A percentile compares a stretch with the other conserved stretches of the same genome.
Evolutionary conservation across 2,888 invertebrate species (phyloP).

Genomic region (Bellardia pandia): DNA sequence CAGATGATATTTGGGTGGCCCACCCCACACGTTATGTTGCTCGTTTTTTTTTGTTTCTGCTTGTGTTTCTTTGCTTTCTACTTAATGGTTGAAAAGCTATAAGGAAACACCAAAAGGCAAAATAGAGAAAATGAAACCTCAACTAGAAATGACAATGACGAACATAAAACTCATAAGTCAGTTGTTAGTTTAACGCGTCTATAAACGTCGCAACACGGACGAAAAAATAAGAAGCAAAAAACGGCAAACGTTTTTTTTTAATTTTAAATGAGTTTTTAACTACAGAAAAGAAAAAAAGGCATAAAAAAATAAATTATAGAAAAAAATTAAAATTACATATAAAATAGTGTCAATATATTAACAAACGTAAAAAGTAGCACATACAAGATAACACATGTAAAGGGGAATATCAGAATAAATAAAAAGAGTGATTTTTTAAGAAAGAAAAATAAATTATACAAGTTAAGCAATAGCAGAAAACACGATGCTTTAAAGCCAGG

Average conservation of each 20-base stretch:
- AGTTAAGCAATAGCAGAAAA: background rate
- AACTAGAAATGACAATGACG: constrained; percentile 60
- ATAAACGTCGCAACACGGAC: constrained; percentile 66
- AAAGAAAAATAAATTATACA: constrained; percentile 1
- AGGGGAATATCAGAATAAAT: background rate
- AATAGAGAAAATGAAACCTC: constrained; percentile 45
- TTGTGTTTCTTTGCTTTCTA: constrained; percentile 23
- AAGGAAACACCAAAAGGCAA: constrained; percentile 51
- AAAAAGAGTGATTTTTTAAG: background rate
- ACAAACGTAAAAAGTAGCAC: constrained; percentile 35
- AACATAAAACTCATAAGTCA: constrained; percentile 67
- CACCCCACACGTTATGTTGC: background rate
- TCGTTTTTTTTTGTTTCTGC: background rate
- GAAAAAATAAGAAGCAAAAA: constrained; percentile 13
- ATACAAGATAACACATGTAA: constrained; percentile 30
- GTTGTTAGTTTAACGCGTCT: constrained; percentile 74
- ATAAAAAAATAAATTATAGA: constrained; percentile 21
- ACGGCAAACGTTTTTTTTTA: constrained; percentile 39
- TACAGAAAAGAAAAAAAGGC: background rate
- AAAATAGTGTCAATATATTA: constrained; percentile 23
- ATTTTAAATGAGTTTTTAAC: constrained; percentile 35
- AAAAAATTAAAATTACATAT: constrained; percentile 1
- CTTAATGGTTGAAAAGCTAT: constrained; percentile 6
- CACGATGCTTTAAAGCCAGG: background rate
- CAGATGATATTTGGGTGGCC: constrained; percentile 13